Conservation (phyloP, 2,797 vertebrate species). For the Oryzias dopingdopingensis region DNA sequence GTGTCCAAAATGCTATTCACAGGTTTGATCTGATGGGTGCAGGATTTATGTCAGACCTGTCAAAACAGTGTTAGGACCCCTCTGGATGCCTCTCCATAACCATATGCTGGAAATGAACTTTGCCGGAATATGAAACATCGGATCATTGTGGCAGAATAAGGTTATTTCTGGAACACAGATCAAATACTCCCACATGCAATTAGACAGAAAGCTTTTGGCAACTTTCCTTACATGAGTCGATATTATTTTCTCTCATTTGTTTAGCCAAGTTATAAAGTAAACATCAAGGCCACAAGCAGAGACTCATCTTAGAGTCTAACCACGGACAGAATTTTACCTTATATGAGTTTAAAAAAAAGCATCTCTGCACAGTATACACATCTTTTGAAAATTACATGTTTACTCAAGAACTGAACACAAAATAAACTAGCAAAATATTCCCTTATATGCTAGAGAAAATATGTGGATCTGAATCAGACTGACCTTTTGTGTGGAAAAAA, state of each 20-base stretch:
- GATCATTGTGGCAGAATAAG: conserved; percentile 7
- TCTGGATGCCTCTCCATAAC: conserved; percentile 17
- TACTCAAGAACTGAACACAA: conserved; percentile 22
- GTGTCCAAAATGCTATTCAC: conserved; percentile 13
- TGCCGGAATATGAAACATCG: conserved; percentile 35
- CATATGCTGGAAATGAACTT: conserved; percentile 17
- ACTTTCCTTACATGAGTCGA: conserved; percentile 14
- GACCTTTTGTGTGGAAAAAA: conserved; percentile 30
- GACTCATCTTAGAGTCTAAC: conserved; percentile 42
- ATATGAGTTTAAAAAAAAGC: conserved; percentile 18
- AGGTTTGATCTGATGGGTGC: conserved; percentile 20
- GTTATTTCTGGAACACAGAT: conserved; percentile 20
- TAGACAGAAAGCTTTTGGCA: conserved; percentile 19
- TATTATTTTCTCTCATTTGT: conserved; percentile 7
- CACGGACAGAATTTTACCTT: conserved; percentile 32
- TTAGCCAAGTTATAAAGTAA: conserved; percentile 33
- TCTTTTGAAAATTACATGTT: conserved; percentile 51
- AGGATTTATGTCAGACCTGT: conserved; percentile 1
- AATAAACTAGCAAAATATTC: conserved; percentile 47
- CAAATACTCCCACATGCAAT: conserved; percentile 11
- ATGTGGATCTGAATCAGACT: conserved; percentile 29
- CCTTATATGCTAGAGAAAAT: conserved; percentile 23
- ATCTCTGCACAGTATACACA: conserved; percentile 10
- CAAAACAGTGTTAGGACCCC: conserved; percentile 10
- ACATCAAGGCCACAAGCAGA: conserved; percentile 26